Conservation (phyloP, 2,113 vertebrate genomes). For the Phaethon lepturus region DNA sequence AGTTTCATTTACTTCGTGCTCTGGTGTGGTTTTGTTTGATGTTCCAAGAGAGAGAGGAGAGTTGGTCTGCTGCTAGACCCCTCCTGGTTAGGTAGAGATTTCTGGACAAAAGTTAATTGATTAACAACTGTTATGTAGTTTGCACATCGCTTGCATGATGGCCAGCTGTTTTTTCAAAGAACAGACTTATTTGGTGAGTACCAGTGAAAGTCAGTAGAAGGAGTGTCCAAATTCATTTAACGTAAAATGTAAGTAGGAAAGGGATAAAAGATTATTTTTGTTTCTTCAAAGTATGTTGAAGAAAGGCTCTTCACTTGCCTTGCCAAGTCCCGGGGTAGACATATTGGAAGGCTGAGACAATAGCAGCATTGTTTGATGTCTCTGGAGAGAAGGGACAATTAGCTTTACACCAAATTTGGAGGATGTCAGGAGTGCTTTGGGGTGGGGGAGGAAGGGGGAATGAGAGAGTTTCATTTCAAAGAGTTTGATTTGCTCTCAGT, state of each 20-base stretch:
- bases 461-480: constrained; percentile 5
- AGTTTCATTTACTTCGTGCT: background rate
- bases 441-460: background rate
- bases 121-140: background rate
- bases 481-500: background rate
- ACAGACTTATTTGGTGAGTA: background rate
- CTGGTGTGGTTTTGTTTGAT: background rate
- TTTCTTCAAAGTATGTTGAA: background rate
- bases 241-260: background rate
- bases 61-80: background rate
- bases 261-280: background rate
- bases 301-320: background rate
- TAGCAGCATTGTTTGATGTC: background rate
- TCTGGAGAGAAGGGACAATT: background rate
- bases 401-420: background rate
- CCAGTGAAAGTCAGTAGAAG: background rate
- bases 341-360: background rate
- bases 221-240: background rate
- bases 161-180: background rate
- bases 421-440: background rate
- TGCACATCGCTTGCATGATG: background rate
- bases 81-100: background rate
- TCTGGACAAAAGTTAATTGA: background rate
- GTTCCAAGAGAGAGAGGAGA: background rate
- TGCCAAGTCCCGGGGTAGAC: background rate